A percentile compares a stretch with the other conserved stretches of the same genome.
phyloP scores from a whole-genome alignment of 92 coral and sea anemone species.

The Porites rus region DNA sequence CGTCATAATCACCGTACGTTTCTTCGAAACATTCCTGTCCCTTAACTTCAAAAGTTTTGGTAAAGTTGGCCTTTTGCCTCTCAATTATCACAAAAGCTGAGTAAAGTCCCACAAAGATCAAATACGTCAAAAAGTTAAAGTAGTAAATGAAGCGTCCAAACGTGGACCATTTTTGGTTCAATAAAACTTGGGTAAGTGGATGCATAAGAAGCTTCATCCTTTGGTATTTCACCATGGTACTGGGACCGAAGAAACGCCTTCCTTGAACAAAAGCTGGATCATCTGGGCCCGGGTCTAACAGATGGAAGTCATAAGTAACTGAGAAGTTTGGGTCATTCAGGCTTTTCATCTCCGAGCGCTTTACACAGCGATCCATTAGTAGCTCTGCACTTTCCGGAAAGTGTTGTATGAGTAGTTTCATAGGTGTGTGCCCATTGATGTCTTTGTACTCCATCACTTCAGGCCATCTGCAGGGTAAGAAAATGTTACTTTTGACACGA shows the following conservation, averaged over 20 bases:
- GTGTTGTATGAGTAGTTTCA: slow-evolving; percentile 65
- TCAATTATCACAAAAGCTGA: slow-evolving; percentile 55
- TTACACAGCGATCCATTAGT: slow-evolving; percentile 76
- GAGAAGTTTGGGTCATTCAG: slow-evolving; percentile 54
- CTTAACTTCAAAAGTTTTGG: background rate
- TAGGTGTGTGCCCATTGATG: slow-evolving; percentile 61
- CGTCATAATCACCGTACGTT: background rate
- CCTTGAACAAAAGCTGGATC: slow-evolving; percentile 62
- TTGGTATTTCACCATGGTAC: slow-evolving; percentile 65
- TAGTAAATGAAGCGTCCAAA: slow-evolving; percentile 71
- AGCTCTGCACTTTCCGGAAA: slow-evolving; percentile 82
- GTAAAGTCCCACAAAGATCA: slow-evolving; percentile 64
- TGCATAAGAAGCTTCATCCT: slow-evolving; percentile 65
- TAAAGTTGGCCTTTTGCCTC: slow-evolving; percentile 32
- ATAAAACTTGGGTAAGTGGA: slow-evolving; percentile 68
- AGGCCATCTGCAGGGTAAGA: slow-evolving; percentile 62
- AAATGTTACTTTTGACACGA: no score
- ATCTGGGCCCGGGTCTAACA: slow-evolving; percentile 93
- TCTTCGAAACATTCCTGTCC: background rate
- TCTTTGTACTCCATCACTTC: slow-evolving; percentile 66
- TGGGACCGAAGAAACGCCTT: slow-evolving; percentile 77
- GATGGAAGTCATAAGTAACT: slow-evolving; percentile 77
- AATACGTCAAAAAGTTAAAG: slow-evolving; percentile 66
- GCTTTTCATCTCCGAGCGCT: slow-evolving; percentile 51
- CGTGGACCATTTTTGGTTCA: slow-evolving; percentile 77